Percentiles rank a stretch among this genome's conserved stretches.
These are phyloP conservation scores for Drosophila rellima DNA, from an alignment of 2,888 invertebrate species.

Conservation along the genomic window DNA sequence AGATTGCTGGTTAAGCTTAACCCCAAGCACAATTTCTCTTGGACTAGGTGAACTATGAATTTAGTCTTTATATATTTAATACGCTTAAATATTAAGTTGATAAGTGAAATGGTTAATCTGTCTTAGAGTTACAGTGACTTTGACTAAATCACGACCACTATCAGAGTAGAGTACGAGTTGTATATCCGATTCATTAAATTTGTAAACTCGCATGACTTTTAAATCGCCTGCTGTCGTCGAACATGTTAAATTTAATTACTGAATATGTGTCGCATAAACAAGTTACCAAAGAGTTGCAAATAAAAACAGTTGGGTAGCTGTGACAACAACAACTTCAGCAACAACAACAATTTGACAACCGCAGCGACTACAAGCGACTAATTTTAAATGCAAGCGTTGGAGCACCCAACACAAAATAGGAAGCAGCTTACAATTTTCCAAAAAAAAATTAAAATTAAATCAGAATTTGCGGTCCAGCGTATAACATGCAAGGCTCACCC, in stretches of 20 bases:
- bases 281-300: slow-evolving; percentile 67
- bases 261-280: slow-evolving; percentile 57
- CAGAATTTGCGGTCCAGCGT: slow-evolving; percentile 66
- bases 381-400: slow-evolving; percentile 70
- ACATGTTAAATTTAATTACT: slow-evolving; percentile 67
- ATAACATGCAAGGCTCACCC: slow-evolving; percentile 58
- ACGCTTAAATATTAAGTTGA: neutral
- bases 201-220: slow-evolving; percentile 40
- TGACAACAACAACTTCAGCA: slow-evolving; percentile 33
- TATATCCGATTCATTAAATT: slow-evolving; percentile 50
- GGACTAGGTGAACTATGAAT: neutral
- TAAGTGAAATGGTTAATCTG: slow-evolving; percentile 5
- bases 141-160: neutral
- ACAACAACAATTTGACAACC: slow-evolving; percentile 64
- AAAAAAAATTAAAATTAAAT: slow-evolving; percentile 64
- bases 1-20: neutral
- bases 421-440: slow-evolving; percentile 45
- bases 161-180: neutral
- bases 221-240: slow-evolving; percentile 49
- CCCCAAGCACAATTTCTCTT: neutral
- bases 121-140: neutral
- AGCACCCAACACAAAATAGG: slow-evolving; percentile 44
- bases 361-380: slow-evolving; percentile 76
- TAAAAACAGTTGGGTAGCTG: slow-evolving; percentile 51
- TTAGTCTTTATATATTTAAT: neutral